phyloP scores from a whole-genome alignment of 1,140 invertebrate species.

The Pollicipes pollicipes region DNA sequence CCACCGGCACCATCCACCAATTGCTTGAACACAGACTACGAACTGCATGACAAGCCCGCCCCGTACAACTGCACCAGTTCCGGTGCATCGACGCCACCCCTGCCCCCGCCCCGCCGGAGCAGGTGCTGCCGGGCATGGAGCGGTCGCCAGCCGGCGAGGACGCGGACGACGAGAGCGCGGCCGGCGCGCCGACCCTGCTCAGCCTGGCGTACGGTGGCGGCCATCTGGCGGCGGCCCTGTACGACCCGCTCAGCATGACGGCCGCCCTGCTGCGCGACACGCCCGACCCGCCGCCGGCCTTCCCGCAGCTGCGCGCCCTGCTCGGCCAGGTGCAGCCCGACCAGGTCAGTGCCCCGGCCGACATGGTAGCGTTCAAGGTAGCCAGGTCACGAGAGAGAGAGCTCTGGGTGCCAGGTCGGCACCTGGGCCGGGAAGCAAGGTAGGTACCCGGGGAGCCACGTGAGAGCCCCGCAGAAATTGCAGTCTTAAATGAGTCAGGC shows the following conservation, averaged over 20 bases:
- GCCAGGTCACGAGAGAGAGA: not conserved
- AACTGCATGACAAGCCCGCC: no score
- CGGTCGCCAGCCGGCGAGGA: not conserved
- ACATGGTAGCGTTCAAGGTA: not conserved
- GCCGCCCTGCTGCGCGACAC: not conserved
- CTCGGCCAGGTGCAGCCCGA: not conserved
- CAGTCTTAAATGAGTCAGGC: no score
- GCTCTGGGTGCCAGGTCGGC: no score
- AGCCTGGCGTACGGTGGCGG: conserved; percentile 3
- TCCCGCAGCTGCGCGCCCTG: not conserved
- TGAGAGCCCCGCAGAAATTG: no score
- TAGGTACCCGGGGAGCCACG: no score
- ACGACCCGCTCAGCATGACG: not conserved
- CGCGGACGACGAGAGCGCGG: not conserved
- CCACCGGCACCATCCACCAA: no score
- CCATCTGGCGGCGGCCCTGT: not conserved
- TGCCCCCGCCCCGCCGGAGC: no score
- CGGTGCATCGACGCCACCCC: no score
- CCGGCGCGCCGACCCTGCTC: not conserved
- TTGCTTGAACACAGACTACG: no score
- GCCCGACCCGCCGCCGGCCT: not conserved
- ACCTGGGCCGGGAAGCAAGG: no score
- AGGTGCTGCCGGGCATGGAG: not conserved
- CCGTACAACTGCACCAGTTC: no score
- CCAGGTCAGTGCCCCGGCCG: not conserved